A percentile compares a stretch with the other conserved stretches of the same genome.
Conservation (phyloP, 1,140 invertebrate species). For the Scaptodrosophila lebanonensis region DNA sequence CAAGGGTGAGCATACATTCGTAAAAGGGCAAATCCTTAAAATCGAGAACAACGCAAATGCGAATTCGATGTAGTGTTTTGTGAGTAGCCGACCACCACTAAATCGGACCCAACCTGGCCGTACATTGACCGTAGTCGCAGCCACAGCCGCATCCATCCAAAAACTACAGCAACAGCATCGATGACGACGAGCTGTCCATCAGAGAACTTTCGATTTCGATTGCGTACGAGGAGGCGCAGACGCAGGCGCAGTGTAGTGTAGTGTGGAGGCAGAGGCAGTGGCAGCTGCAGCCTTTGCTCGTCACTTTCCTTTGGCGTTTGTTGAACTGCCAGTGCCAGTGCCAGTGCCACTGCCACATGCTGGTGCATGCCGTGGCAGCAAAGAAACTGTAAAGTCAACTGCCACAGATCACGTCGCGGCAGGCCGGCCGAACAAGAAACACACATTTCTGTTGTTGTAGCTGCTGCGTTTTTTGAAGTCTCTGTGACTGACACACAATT, state of each 20-base stretch:
- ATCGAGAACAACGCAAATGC: too few relatives aligned
- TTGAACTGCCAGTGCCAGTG: conserved; percentile 31
- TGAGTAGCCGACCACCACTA: too few relatives aligned
- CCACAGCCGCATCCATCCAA: conserved; percentile 31
- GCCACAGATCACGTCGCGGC: conserved; percentile 31
- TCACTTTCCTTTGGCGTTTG: conserved; percentile 57
- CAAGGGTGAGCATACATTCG: too few relatives aligned
- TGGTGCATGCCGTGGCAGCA: conserved; percentile 13
- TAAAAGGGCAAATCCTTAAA: too few relatives aligned
- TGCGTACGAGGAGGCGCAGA: conserved; percentile 53
- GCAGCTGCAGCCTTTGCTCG: neutral
- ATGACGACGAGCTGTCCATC: conserved; percentile 68
- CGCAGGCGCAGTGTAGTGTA: too few relatives aligned
- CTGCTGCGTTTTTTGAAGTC: conserved; percentile 43
- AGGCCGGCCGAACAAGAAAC: conserved; percentile 37
- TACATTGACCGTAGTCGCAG: conserved; percentile 49
- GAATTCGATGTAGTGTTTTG: too few relatives aligned
- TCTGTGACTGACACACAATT: conserved; percentile 70
- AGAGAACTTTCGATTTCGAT: conserved; percentile 74
- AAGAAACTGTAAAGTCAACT: conserved; percentile 5
- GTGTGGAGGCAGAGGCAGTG: conserved; percentile 6
- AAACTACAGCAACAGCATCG: too few relatives aligned
- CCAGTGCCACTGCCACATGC: conserved; percentile 25
- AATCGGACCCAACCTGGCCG: too few relatives aligned
- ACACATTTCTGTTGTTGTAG: conserved; percentile 52